Evolutionary conservation across 1,140 invertebrate genomes (phyloP).

Genomic region (Thaumetopoea pityocampa): DNA sequence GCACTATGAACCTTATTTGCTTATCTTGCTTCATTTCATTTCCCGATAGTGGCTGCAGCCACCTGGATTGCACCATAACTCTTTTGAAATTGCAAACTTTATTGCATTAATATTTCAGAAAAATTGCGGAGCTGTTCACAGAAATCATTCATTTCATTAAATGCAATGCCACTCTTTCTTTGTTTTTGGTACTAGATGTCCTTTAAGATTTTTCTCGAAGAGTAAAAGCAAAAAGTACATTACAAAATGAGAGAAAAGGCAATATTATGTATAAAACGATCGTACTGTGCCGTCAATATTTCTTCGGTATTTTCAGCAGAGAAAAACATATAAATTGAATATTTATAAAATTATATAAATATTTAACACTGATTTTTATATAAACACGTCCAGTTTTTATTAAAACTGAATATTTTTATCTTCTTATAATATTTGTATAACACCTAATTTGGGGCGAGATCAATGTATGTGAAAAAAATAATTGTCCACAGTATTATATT

Average conservation of each 20-base stretch:
- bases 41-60: slow-evolving; percentile 40
- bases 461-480: too few species aligned
- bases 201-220: not conserved
- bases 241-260: too few species aligned
- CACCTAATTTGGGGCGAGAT: too few species aligned
- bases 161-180: slow-evolving; percentile 13
- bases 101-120: slow-evolving; percentile 43
- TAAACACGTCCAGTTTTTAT: too few species aligned
- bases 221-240: too few species aligned
- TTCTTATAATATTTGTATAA: too few species aligned
- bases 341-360: too few species aligned
- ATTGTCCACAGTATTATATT: too few species aligned
- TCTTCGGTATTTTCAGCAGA: not conserved
- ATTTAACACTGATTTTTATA: too few species aligned
- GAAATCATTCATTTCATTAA: slow-evolving; percentile 31
- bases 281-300: not conserved
- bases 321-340: not conserved
- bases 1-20: slow-evolving; percentile 20
- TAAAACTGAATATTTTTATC: too few species aligned
- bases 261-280: too few species aligned
- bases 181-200: slow-evolving; percentile 5
- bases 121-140: slow-evolving; percentile 32
- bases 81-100: slow-evolving; percentile 51
- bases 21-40: slow-evolving; percentile 39
- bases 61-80: slow-evolving; percentile 43